Evolutionary conservation across 92 coral and sea anemone species (phyloP).

Genomic region (Epizoanthus illoricatus): DNA sequence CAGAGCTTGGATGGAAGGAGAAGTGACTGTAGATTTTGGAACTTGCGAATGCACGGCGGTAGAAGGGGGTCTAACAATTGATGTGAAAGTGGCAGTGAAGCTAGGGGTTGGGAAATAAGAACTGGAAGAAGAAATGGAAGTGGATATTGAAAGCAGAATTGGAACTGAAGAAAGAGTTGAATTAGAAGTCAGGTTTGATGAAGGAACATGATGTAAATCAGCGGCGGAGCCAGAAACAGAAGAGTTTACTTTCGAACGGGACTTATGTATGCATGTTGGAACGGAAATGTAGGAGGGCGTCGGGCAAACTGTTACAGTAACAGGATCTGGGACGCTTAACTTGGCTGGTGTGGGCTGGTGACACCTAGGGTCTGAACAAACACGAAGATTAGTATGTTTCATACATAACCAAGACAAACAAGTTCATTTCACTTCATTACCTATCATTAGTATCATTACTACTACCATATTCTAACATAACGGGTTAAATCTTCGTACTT

Average conservation of each 20-base stretch:
- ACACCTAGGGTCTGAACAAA: conserved; percentile 33
- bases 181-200: not conserved
- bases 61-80: not conserved
- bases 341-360: not conserved
- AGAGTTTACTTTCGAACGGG: not conserved
- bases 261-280: conserved; percentile 32
- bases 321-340: not conserved
- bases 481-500: too few relatives aligned
- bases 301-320: conserved; percentile 32
- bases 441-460: not conserved
- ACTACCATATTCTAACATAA: too few relatives aligned
- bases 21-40: not conserved
- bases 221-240: not conserved
- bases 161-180: not conserved
- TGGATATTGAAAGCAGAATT: not conserved
- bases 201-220: not conserved
- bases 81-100: too few relatives aligned
- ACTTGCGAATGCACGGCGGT: not conserved
- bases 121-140: not conserved
- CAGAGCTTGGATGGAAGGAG: not conserved
- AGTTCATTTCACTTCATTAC: too few relatives aligned
- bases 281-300: conserved; percentile 18
- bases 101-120: too few relatives aligned
- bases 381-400: not conserved
- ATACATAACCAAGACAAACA: too few relatives aligned